A percentile compares a stretch with the other conserved stretches of the same genome.
Conservation (phyloP, 2,888 invertebrate species). For the Leucania comma region DNA sequence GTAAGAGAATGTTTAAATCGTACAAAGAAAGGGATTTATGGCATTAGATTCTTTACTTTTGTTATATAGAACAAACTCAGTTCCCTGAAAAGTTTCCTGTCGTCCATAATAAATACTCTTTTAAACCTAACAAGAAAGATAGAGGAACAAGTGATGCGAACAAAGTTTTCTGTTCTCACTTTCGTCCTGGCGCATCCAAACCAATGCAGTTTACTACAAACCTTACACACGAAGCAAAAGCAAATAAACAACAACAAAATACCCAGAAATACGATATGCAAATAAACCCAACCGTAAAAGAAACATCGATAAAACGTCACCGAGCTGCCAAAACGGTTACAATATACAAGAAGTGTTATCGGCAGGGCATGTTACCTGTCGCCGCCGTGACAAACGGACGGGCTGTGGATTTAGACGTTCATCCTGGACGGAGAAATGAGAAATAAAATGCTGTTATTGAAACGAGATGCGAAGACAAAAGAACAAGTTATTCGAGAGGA, state of each 20-base stretch:
- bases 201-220: slow-evolving; percentile 43
- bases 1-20: too few relatives aligned
- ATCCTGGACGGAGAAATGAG: slow-evolving; percentile 67
- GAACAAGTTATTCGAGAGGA: not conserved
- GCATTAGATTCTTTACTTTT: not conserved
- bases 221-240: slow-evolving; percentile 31
- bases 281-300: slow-evolving; percentile 64
- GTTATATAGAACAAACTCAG: not conserved
- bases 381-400: slow-evolving; percentile 77
- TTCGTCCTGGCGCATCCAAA: not conserved
- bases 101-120: too few relatives aligned
- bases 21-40: not conserved
- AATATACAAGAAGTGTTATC: slow-evolving; percentile 76
- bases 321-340: slow-evolving; percentile 70
- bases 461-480: slow-evolving; percentile 11
- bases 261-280: slow-evolving; percentile 61
- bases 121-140: not conserved
- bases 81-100: not conserved
- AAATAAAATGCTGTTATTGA: slow-evolving; percentile 52
- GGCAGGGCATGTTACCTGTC: slow-evolving; percentile 74
- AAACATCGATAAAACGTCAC: slow-evolving; percentile 67
- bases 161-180: not conserved
- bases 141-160: not conserved
- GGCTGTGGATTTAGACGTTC: slow-evolving; percentile 80
- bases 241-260: slow-evolving; percentile 42